Percentiles rank a stretch among this genome's conserved stretches.
Evolutionary conservation across 1,140 invertebrate species (phyloP).

Genomic region (Olivierus martensii): DNA sequence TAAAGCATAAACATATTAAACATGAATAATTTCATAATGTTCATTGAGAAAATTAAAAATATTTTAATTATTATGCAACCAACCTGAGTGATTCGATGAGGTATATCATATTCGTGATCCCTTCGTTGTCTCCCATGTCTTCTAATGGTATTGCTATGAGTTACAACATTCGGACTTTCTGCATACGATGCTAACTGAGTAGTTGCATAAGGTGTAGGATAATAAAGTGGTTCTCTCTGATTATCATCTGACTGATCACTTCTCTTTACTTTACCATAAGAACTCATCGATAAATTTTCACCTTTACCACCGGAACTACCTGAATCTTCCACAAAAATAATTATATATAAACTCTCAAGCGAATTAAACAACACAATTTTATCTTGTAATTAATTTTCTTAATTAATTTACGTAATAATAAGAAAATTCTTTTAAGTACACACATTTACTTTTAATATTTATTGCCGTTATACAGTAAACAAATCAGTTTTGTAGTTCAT

Average conservation of each 20-base stretch:
- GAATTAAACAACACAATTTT: too few species aligned
- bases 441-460: too few species aligned
- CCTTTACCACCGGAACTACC: slow-evolving; percentile 16
- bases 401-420: too few species aligned
- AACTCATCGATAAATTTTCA: slow-evolving; percentile 17
- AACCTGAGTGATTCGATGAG: slow-evolving; percentile 14
- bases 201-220: slow-evolving; percentile 15
- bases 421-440: too few species aligned
- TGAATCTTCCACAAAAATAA: slow-evolving; percentile 6
- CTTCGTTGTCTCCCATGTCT: slow-evolving; percentile 7
- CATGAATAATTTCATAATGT: too few species aligned
- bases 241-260: slow-evolving; percentile 12
- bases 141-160: slow-evolving; percentile 11
- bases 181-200: slow-evolving; percentile 12
- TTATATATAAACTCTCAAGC: too few species aligned
- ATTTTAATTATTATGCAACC: background rate
- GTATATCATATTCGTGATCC: slow-evolving; percentile 16
- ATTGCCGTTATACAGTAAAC: too few species aligned
- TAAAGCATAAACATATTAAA: too few species aligned
- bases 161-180: slow-evolving; percentile 8
- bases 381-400: too few species aligned
- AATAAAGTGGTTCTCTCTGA: slow-evolving; percentile 16
- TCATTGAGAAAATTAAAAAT: background rate
- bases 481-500: too few species aligned
- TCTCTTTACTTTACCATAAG: slow-evolving; percentile 15